These are phyloP conservation scores for Petrophora chlorosata DNA, from an alignment of 2,888 invertebrate species.

Conservation along the genomic window DNA sequence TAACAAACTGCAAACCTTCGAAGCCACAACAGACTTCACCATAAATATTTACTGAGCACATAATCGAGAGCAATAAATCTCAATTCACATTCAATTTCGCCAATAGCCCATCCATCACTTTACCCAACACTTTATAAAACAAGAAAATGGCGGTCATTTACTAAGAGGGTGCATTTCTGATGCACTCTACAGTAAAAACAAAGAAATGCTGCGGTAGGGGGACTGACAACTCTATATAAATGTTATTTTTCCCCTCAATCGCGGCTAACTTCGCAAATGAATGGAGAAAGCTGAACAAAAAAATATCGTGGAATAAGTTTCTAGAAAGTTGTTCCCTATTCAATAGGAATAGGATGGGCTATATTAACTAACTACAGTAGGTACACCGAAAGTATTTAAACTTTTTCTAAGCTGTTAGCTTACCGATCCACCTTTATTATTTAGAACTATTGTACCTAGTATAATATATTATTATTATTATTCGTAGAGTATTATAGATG, in stretches of 20 bases:
- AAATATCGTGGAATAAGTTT: no score
- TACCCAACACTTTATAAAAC: slow-evolving; percentile 58
- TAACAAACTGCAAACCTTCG: slow-evolving; percentile 21
- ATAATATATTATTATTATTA: no score
- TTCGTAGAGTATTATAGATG: no score
- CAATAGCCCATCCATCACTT: slow-evolving; percentile 63
- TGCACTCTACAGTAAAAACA: slow-evolving; percentile 56
- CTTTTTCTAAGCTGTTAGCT: no score
- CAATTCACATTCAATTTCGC: slow-evolving; percentile 61
- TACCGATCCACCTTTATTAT: no score
- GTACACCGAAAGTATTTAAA: no score
- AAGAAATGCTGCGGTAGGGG: slow-evolving; percentile 46
- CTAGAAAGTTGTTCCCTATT: no score
- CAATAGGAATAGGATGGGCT: no score
- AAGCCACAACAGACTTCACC: slow-evolving; percentile 25
- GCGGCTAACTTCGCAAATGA: slow-evolving; percentile 46
- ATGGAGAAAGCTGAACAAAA: slow-evolving; percentile 5
- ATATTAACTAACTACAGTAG: no score
- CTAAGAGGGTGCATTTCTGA: slow-evolving; percentile 72
- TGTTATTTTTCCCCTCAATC: slow-evolving; percentile 45
- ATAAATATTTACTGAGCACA: slow-evolving; percentile 37
- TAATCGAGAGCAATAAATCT: slow-evolving; percentile 58
- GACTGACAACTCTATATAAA: slow-evolving; percentile 45
- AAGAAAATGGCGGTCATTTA: slow-evolving; percentile 50
- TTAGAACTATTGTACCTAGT: no score